A percentile compares a stretch with the other conserved stretches of the same genome.
Evolutionary conservation across 2,888 invertebrate genomes (phyloP).

Genomic region (Polymixis lichenea): DNA sequence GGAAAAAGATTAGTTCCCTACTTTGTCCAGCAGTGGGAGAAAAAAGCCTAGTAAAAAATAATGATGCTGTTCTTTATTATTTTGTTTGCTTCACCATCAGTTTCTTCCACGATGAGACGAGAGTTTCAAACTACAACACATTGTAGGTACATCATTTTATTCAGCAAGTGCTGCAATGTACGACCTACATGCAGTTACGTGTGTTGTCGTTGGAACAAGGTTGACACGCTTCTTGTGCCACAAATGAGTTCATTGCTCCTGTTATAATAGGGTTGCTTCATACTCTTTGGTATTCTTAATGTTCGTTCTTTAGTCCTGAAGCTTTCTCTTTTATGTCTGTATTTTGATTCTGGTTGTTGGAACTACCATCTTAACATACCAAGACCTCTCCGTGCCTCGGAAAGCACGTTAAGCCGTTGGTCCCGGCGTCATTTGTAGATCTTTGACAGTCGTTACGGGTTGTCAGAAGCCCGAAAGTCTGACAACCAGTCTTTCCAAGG

Average conservation of each 20-base stretch:
- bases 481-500: no score
- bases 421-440: no score
- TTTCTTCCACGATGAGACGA: background rate
- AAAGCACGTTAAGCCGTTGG: no score
- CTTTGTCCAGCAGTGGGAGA: no score
- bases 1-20: no score
- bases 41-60: background rate
- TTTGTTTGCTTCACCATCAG: background rate
- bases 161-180: conserved; percentile 15
- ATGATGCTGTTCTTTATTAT: background rate
- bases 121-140: background rate
- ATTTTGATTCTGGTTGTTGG: background rate
- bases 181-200: conserved; percentile 20
- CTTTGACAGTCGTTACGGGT: no score
- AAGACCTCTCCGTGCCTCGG: no score
- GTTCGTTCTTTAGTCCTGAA: background rate
- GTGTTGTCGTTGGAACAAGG: conserved; percentile 42
- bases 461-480: no score
- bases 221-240: conserved; percentile 40
- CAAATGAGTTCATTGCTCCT: conserved; percentile 50
- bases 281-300: conserved; percentile 13
- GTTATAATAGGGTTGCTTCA: conserved; percentile 28
- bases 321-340: background rate
- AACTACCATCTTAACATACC: no score
- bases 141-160: conserved; percentile 22